phyloP scores from a whole-genome alignment of 2,797 vertebrate species.

The Leptoclinus maculatus region DNA sequence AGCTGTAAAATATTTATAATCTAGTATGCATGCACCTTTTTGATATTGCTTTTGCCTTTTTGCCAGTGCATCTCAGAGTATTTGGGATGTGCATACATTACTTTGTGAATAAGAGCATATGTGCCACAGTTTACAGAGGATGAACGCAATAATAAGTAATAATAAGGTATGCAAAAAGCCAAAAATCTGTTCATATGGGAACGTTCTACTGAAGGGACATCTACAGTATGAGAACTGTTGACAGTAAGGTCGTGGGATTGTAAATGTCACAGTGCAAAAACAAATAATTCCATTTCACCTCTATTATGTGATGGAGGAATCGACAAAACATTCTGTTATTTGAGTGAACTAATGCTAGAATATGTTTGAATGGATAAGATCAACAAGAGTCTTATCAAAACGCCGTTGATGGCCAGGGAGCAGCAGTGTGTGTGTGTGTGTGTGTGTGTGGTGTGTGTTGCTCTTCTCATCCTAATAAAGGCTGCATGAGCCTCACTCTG shows the following conservation, averaged over 20 bases:
- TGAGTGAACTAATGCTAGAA: background rate
- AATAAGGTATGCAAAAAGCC: background rate
- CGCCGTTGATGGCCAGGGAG: background rate
- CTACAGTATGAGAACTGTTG: background rate
- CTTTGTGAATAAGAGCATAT: background rate
- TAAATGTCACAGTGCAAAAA: background rate
- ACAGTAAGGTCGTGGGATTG: background rate
- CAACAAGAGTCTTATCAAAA: background rate
- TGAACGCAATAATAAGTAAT: background rate
- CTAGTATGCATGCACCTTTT: background rate
- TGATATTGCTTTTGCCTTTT: background rate
- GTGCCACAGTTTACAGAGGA: background rate
- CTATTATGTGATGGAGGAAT: background rate
- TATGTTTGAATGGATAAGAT: background rate
- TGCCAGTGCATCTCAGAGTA: background rate
- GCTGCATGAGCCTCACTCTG: background rate
- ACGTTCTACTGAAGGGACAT: background rate
- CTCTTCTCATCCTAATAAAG: background rate
- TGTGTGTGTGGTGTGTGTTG: background rate
- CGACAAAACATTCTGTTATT: background rate
- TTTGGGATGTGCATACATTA: background rate
- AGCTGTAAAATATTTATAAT: background rate
- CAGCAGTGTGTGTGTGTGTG: background rate
- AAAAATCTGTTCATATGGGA: background rate
- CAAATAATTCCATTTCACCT: background rate